Conservation (phyloP, 2,113 vertebrate genomes). For the Bambusicola thoracicus region DNA sequence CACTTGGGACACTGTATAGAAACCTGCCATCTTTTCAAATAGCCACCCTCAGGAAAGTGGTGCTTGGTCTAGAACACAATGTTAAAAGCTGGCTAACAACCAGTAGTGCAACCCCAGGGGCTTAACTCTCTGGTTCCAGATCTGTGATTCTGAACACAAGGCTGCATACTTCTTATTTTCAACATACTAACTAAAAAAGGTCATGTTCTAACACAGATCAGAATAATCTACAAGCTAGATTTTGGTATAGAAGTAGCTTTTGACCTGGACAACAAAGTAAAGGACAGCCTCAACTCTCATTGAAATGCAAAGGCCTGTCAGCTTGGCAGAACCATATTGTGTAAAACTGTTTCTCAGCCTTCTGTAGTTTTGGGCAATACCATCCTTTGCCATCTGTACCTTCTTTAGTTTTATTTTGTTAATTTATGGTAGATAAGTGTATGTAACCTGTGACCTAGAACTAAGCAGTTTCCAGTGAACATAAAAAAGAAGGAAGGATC, state of each 20-base stretch:
- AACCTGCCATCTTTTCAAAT: not conserved
- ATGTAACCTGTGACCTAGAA: not conserved
- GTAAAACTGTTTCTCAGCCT: not conserved
- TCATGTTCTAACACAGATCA: not conserved
- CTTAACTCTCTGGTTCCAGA: not conserved
- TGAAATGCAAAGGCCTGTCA: not conserved
- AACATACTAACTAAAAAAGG: not conserved
- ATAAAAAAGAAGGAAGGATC: not conserved
- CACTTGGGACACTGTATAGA: not conserved
- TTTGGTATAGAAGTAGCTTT: not conserved
- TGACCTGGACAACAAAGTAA: not conserved
- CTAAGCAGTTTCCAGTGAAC: not conserved
- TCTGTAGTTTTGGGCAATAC: not conserved
- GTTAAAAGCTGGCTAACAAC: not conserved
- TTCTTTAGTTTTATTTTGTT: not conserved
- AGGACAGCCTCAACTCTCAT: not conserved
- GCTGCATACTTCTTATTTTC: not conserved
- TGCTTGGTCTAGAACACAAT: not conserved
- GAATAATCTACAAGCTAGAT: not conserved
- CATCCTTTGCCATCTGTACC: not conserved
- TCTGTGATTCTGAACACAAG: not conserved
- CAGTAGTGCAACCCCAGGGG: accelerated
- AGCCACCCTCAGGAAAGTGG: not conserved
- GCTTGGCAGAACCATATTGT: not conserved
- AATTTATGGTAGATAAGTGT: not conserved